Evolutionary conservation across 2,888 invertebrate species (phyloP), one percentile per base, ranked within the genome.

Genomic region (Hydraecia micacea): DNA sequence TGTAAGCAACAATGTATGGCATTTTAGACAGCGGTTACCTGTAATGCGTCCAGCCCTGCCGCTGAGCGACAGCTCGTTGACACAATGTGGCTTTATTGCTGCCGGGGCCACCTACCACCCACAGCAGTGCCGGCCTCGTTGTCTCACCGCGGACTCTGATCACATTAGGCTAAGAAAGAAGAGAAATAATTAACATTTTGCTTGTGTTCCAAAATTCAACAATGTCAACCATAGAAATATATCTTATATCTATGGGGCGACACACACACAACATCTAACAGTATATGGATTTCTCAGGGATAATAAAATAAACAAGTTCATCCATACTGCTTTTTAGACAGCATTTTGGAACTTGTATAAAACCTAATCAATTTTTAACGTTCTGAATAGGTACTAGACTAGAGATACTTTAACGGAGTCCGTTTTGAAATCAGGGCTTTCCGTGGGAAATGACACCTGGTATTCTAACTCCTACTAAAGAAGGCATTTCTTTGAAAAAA

Each of bases 21-120:
- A n/a, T n/a, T n/a, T n/a, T n/a, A n/a, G 46, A 15, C 46, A 46
- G 46, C 46, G 15, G 7, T 65, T 73, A 97, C 97, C 97, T 97
- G 86, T 98, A 97, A 91, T 98, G 98, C 5, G 97, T 97, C 98
- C 98, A 98, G 9, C 98, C 98, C 0, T 97, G 97, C 88, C 98
- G 97, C 82, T 98, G 97, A 0, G 97, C 95, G 6, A 98, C 97
- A 0, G 98, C 98, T 86, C 98, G 97, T 78, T 98, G 97, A 93
- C 99, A 99, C 55, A 99, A 96, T 0, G 97, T 96, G 1, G 98
- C 98, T 93, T 99, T 99, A 93, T 99, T 99, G 92, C 99, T 99
- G 74, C 99, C 99, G 0, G 99, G 99, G 0, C 99, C 99, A 18
- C 99, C 99, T 65, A 98, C 98, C 13, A 98, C 97, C 97, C 97